A percentile compares a stretch with the other conserved stretches of the same genome.
Evolutionary conservation across 2,888 invertebrate genomes (phyloP).

Genomic region (Labia minor): DNA sequence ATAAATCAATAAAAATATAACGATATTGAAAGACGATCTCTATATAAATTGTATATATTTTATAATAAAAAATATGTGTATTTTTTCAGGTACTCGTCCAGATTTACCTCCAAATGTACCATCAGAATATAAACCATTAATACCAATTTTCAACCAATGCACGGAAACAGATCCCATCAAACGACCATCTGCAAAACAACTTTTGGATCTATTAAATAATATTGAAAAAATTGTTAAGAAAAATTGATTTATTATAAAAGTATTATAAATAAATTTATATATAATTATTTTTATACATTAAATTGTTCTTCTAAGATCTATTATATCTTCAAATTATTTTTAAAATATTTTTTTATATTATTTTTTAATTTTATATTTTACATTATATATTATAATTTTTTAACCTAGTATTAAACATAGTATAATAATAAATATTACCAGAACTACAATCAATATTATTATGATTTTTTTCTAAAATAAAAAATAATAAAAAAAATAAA

Average conservation of each 20-base stretch:
- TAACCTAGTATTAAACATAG: too few relatives aligned
- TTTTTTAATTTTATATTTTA: slow-evolving; percentile 4
- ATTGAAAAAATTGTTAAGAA: slow-evolving; percentile 25
- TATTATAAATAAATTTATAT: too few relatives aligned
- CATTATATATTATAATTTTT: background rate
- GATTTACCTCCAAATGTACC: slow-evolving; percentile 48
- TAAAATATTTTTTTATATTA: too few relatives aligned
- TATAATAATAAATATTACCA: too few relatives aligned
- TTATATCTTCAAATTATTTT: too few relatives aligned
- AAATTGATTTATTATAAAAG: too few relatives aligned
- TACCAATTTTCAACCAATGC: slow-evolving; percentile 60
- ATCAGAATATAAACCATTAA: slow-evolving; percentile 48
- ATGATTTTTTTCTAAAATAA: slow-evolving; percentile 18
- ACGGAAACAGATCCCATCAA: slow-evolving; percentile 48
- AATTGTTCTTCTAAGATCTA: too few relatives aligned
- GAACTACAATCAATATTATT: background rate
- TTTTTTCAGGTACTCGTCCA: slow-evolving; percentile 54
- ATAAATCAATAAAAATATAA: too few relatives aligned
- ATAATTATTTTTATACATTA: too few relatives aligned
- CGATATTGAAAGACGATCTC: too few relatives aligned
- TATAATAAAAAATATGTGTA: background rate
- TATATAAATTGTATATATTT: too few relatives aligned
- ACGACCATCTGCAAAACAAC: slow-evolving; percentile 50
- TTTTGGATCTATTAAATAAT: slow-evolving; percentile 38
- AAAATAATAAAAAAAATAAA: slow-evolving; percentile 18